A percentile compares a stretch with the other conserved stretches of the same genome.
Conservation (phyloP, 2,888 invertebrate species). For the Busseola fusca region DNA sequence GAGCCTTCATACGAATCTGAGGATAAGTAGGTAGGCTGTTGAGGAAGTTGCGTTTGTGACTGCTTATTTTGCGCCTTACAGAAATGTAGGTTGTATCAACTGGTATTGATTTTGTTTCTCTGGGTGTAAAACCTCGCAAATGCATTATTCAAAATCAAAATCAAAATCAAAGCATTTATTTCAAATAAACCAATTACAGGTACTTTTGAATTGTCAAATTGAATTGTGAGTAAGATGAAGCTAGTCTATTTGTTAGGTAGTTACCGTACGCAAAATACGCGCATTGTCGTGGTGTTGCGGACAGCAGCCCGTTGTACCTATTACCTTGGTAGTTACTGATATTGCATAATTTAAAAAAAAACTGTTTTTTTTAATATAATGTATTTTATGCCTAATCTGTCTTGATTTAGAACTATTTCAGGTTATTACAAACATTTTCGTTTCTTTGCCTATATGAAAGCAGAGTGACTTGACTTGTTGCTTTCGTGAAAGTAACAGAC, state of each 20-base stretch:
- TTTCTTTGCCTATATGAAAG: neutral
- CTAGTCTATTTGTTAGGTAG: too few relatives aligned
- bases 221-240: too few relatives aligned
- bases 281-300: too few relatives aligned
- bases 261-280: too few relatives aligned
- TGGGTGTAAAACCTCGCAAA: neutral
- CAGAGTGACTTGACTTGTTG: neutral
- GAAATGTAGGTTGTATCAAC: neutral
- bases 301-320: too few relatives aligned
- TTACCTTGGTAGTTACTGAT: too few relatives aligned
- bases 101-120: neutral
- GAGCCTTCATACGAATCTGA: slow-evolving; percentile 53
- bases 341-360: neutral
- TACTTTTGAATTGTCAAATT: too few relatives aligned
- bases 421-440: neutral
- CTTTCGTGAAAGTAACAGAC: too few relatives aligned
- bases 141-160: too few relatives aligned
- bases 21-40: slow-evolving; percentile 42
- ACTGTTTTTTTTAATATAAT: neutral
- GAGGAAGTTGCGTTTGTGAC: slow-evolving; percentile 3
- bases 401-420: neutral
- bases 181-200: too few relatives aligned
- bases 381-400: neutral
- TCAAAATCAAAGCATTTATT: too few relatives aligned
- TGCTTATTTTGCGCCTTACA: neutral